Evolutionary conservation across 2,113 vertebrate species (phyloP), one percentile per base, ranked within the genome.

Genomic region (Clupea harengus): DNA sequence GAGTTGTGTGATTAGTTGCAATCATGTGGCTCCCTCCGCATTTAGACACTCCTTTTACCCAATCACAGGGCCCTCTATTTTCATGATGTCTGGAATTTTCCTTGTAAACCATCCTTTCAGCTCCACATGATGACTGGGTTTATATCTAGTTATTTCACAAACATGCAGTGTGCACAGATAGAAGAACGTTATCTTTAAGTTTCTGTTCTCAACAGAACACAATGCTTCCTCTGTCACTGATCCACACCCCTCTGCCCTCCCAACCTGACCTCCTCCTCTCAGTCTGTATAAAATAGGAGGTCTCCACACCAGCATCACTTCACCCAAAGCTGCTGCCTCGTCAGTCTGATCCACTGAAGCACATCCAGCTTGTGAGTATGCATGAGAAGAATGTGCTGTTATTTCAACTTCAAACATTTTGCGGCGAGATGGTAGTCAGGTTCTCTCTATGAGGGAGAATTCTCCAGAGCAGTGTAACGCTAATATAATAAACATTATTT

Each of bases 341-440:
- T 32, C 64, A 72, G 64, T 64, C 60, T 86, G 81, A 45, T 86
- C 82, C 47, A 39, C 25, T 28, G 67, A 72, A 57, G 81, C 45
- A 22, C 60, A 45, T 7, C 80, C 81, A 54, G 81, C 82, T 64
- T 83, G 86, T 86, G 39, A 83, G 82, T 86, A 86, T 81, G 22
- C 32, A 46, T 28, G 39, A 75, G 39, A 44, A 20, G 28, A 49
- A 6, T 45, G 32, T 80, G 64, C 72, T 18, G 4, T 84, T 60
- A 60, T 22, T 60, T 60, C 18, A 60, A 60, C 54, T 60, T 22
- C 20, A 60, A 60, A 60, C 54, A 20, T 7, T 60, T 60, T 60
- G 54, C 4, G 54, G 54, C 5, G 4, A 22, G 18, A 60, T 60
- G 18, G 54, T 60, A 60, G 54, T 60, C 4, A 22, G 18, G 20